A percentile compares a stretch with the other conserved stretches of the same genome.
Conservation (phyloP, 1,140 invertebrate genomes). For the Drosophila kanapiae region DNA sequence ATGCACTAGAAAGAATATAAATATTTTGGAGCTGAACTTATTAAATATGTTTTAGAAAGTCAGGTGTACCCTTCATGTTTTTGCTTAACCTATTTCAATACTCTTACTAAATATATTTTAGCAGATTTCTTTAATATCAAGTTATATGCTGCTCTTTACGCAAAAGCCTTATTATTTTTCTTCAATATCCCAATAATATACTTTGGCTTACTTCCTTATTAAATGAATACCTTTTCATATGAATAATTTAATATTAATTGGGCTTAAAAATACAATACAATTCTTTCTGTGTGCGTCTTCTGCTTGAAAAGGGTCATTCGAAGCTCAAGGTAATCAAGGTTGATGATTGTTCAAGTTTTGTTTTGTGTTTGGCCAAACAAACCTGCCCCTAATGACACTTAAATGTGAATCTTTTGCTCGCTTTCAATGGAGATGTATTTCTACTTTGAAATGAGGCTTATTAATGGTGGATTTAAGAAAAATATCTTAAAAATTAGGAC, state of each 20-base stretch:
- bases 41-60: too few relatives aligned
- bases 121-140: too few relatives aligned
- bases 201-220: neutral
- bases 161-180: too few relatives aligned
- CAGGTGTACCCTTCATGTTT: too few relatives aligned
- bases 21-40: too few relatives aligned
- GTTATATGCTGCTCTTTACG: too few relatives aligned
- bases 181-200: too few relatives aligned
- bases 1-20: too few relatives aligned
- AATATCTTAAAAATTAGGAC: neutral
- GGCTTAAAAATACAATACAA: neutral
- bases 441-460: conserved; percentile 8
- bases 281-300: conserved; percentile 11
- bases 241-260: neutral
- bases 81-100: too few relatives aligned
- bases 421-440: conserved; percentile 8
- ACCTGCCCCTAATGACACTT: conserved; percentile 66
- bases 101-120: too few relatives aligned
- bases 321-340: conserved; percentile 71
- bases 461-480: neutral
- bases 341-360: conserved; percentile 54
- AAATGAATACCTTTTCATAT: neutral
- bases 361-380: conserved; percentile 50
- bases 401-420: conserved; percentile 7
- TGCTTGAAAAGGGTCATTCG: conserved; percentile 59